These are phyloP conservation scores for Spialia ferax DNA, from an alignment of 2,888 invertebrate genomes.

Conservation along the genomic window DNA sequence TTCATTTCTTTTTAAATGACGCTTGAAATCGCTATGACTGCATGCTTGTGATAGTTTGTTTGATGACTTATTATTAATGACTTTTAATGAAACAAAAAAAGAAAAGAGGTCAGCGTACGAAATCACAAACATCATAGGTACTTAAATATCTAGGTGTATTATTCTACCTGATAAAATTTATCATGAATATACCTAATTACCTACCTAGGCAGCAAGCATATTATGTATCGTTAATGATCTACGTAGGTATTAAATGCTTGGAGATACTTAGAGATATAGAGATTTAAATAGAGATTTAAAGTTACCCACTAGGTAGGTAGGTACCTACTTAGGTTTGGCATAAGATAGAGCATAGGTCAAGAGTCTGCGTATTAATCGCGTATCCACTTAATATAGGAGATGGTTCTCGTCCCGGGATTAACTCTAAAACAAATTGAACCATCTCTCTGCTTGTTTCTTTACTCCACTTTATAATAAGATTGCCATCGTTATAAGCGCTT, in stretches of 20 bases:
- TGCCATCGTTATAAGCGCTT: not conserved
- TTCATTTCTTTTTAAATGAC: slow-evolving; percentile 59
- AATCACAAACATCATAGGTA: too few species aligned
- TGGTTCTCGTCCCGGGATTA: slow-evolving; percentile 39
- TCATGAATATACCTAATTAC: too few species aligned
- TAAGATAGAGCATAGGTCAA: slow-evolving; percentile 3
- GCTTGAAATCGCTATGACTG: slow-evolving; percentile 67
- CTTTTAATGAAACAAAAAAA: not conserved
- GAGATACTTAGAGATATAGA: too few species aligned
- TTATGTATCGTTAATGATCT: too few species aligned
- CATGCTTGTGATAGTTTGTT: not conserved
- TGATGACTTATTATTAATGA: not conserved
- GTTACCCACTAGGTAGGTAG: not conserved
- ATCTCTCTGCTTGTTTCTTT: slow-evolving; percentile 39
- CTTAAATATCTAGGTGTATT: too few species aligned
- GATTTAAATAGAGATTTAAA: not conserved
- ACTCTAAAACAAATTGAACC: slow-evolving; percentile 41
- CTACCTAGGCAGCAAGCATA: too few species aligned
- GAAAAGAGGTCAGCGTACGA: too few species aligned
- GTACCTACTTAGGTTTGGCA: not conserved
- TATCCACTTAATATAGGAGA: slow-evolving; percentile 35
- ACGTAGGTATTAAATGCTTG: too few species aligned
- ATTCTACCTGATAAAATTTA: too few species aligned
- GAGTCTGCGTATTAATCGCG: slow-evolving; percentile 1
- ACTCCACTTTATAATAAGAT: slow-evolving; percentile 37